Base-by-base conservation (phyloP, 1,140 invertebrate species). In the Tyrophagus putrescentiae region DNA sequence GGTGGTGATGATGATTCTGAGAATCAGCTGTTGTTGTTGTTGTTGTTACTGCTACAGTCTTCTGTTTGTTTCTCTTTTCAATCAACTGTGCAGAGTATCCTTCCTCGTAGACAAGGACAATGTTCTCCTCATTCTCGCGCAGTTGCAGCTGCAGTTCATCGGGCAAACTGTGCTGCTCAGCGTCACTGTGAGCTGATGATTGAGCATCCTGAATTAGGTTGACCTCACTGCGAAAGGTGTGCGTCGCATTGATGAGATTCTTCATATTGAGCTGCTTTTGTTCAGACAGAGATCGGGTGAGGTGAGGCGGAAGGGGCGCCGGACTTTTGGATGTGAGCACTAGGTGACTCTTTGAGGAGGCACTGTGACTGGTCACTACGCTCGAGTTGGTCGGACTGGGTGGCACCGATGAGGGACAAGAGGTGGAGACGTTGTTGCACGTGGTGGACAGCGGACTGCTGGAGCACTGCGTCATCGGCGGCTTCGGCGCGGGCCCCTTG, bases 401-500 rank as follows among this genome's bases (percentile, higher is more conserved):
- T 5, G 60, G 45, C 13, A 53, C 27, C 16, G 60, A 52, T 34
- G 45, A 31, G 6, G 29, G 48, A 36, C 31, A 39, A 9, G 34
- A 58, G 7, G 32, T 29, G 1, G 60, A 61, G 29, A 29, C 3
- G 41, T 42, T 42, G 18, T 42, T n/a, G n/a, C n/a, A n/a, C 6
- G 33, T 39, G 16, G 45, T 50, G 23, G 33, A 42, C 11, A 21
- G 4, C 3, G 39, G 16, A 44, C 18, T 42, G 27, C 39, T 59
- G 11, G 57, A 42, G 25, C n/a, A 44, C 25, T 41, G 13, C 9
- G 57, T 31, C n/a, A n/a, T 29, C 13, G 80, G 80, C 13, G 80
- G 80, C 60, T 72, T 72, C 11, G 81, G 80, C 4, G 80, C 80
- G 21, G 72, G 72, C 57, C 79, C 70, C 68, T 79, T 79, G 63